phyloP scores from a whole-genome alignment of 2,113 vertebrate species.

The Pollachius pollachius region DNA sequence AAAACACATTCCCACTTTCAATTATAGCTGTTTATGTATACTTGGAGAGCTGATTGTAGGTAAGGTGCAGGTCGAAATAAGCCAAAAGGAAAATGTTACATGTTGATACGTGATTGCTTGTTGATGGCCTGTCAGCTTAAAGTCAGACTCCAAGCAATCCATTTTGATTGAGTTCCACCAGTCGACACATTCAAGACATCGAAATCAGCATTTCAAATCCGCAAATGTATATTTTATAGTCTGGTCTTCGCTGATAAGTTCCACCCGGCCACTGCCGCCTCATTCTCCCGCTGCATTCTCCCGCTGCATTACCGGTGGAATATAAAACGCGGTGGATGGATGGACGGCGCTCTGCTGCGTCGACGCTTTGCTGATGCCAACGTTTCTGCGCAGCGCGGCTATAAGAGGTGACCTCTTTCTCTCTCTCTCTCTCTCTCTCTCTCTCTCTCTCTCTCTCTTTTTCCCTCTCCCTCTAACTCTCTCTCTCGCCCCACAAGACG shows the following conservation, averaged over 20 bases:
- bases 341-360: slow-evolving; percentile 39
- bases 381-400: slow-evolving; percentile 47
- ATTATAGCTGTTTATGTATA: background rate
- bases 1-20: too few relatives aligned
- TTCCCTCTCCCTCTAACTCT: slow-evolving; percentile 10
- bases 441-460: too few relatives aligned
- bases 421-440: too few relatives aligned
- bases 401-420: slow-evolving; percentile 59
- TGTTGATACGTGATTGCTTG: too few relatives aligned
- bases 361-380: slow-evolving; percentile 54
- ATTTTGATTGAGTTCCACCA: too few relatives aligned
- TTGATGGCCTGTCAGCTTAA: too few relatives aligned
- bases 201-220: too few relatives aligned
- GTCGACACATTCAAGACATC: too few relatives aligned
- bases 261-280: slow-evolving; percentile 18
- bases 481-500: slow-evolving; percentile 28
- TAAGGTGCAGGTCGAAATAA: background rate
- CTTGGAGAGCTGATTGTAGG: background rate
- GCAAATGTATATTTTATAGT: too few relatives aligned
- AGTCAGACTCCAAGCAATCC: too few relatives aligned
- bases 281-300: slow-evolving; percentile 16
- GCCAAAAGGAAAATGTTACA: background rate
- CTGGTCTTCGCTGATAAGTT: too few relatives aligned
- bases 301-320: slow-evolving; percentile 11
- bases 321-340: slow-evolving; percentile 11